phyloP scores from a whole-genome alignment of 2,888 invertebrate genomes.

The Tipula lateralis region DNA sequence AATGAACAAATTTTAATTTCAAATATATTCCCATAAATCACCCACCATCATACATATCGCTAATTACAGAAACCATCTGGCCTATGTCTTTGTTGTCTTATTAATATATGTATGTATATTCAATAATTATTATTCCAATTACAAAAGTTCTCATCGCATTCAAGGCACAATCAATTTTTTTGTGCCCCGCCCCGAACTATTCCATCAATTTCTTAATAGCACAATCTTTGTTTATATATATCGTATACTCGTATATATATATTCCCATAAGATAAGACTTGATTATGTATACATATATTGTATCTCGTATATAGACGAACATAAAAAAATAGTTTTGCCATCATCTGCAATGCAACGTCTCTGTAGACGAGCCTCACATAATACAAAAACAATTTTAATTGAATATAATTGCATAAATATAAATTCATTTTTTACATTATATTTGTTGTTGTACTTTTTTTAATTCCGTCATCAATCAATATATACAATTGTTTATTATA shows the following conservation, averaged over 20 bases:
- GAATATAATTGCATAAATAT: not conserved
- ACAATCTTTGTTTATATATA: not conserved
- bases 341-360: not conserved
- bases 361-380: not conserved
- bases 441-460: not conserved
- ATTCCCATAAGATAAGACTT: not conserved
- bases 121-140: not conserved
- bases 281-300: not conserved
- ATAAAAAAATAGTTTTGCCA: not conserved
- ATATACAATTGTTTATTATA: not conserved
- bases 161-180: not conserved
- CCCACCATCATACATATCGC: not conserved
- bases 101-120: not conserved
- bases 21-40: not conserved
- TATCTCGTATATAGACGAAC: not conserved
- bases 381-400: not conserved
- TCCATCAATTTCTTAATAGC: slow-evolving; percentile 24
- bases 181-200: not conserved
- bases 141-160: not conserved
- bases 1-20: not conserved
- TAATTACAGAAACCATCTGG: not conserved
- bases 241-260: too few species aligned
- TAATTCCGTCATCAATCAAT: slow-evolving; percentile 2
- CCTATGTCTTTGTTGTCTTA: not conserved
- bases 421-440: not conserved